These are phyloP conservation scores for Heteromormyrus szaboi DNA, from an alignment of 2,797 vertebrate genomes.

Conservation along the genomic window DNA sequence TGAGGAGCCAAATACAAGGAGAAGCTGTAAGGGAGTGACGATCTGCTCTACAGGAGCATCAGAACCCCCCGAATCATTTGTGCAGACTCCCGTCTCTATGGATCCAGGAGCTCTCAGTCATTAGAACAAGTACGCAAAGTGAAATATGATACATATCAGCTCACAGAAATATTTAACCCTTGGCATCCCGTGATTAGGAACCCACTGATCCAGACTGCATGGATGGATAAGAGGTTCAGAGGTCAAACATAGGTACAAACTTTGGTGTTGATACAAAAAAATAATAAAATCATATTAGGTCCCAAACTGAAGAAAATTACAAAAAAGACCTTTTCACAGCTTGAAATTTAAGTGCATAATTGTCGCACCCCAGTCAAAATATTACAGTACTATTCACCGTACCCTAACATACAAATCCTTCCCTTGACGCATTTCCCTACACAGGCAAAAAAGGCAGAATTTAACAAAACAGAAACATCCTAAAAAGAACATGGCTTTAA, in stretches of 20 bases:
- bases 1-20: background rate
- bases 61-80: background rate
- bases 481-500: background rate
- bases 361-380: background rate
- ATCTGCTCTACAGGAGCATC: background rate
- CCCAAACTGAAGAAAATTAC: background rate
- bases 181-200: slow-evolving; percentile 18
- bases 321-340: background rate
- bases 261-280: slow-evolving; percentile 31
- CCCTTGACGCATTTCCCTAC: slow-evolving; percentile 32
- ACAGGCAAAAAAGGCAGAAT: slow-evolving; percentile 61
- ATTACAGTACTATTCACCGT: slow-evolving; percentile 24
- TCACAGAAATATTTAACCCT: slow-evolving; percentile 14
- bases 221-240: slow-evolving; percentile 45
- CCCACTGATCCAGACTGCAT: slow-evolving; percentile 26
- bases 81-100: background rate
- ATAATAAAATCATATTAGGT: slow-evolving; percentile 26
- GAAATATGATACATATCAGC: background rate
- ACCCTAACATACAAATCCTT: slow-evolving; percentile 18
- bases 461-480: slow-evolving; percentile 40
- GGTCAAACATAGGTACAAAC: slow-evolving; percentile 47
- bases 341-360: slow-evolving; percentile 2
- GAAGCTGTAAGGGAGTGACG: background rate
- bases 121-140: background rate
- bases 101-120: background rate